phyloP scores from a whole-genome alignment of 2,113 vertebrate species.

The Hydrolagus affinis region DNA sequence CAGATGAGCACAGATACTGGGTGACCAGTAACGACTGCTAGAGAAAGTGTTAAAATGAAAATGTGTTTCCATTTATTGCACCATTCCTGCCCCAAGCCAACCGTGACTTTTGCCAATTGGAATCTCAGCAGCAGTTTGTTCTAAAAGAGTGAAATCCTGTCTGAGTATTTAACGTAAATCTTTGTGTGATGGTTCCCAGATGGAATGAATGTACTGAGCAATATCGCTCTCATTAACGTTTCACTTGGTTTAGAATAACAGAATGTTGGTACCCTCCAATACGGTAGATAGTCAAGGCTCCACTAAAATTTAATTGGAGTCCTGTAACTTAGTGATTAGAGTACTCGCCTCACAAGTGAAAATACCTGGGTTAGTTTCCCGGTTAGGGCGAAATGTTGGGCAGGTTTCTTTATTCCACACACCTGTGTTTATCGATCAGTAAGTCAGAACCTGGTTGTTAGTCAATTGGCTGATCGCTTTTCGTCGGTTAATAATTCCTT shows the following conservation, averaged over 20 bases:
- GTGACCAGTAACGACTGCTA: not conserved
- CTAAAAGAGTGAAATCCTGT: not conserved
- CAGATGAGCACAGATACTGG: not conserved
- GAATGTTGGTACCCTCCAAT: not conserved
- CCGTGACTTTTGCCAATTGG: not conserved
- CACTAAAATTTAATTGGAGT: too few relatives aligned
- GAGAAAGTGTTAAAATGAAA: not conserved
- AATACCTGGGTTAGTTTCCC: too few relatives aligned
- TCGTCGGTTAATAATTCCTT: too few relatives aligned
- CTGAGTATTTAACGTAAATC: not conserved
- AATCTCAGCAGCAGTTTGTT: not conserved
- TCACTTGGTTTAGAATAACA: not conserved
- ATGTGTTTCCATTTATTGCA: not conserved
- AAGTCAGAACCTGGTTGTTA: too few relatives aligned
- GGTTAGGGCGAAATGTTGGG: too few relatives aligned
- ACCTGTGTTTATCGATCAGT: too few relatives aligned
- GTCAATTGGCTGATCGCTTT: too few relatives aligned
- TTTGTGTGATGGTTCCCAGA: not conserved
- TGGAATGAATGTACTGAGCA: not conserved
- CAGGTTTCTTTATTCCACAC: too few relatives aligned
- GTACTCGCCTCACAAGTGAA: too few relatives aligned
- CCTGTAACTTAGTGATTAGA: too few relatives aligned
- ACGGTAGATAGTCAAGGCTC: too few relatives aligned
- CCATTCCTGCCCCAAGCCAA: not conserved
- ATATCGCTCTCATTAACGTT: not conserved